Evolutionary conservation across 2,888 invertebrate species (phyloP), one percentile per base, ranked within the genome.

Genomic region (Agrypnus murinus): DNA sequence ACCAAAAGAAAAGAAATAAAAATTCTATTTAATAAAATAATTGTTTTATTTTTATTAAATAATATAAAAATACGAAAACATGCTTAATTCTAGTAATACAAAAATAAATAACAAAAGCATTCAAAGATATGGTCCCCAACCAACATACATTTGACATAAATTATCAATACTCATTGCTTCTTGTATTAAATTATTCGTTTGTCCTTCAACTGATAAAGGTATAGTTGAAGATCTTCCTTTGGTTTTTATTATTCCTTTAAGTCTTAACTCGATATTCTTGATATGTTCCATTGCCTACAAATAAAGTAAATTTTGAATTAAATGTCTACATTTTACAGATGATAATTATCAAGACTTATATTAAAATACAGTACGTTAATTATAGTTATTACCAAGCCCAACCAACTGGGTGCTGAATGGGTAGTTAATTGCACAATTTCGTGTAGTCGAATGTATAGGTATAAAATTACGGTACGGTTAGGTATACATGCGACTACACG

Each of bases 61-160:
- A 14, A 14, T 5, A 43, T 14, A 43, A 43, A 7, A 43, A 14
- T 15, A 14, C 15, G 1, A 40, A 12, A 40, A 40, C 38, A 40
- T n/a, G n/a, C 12, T n/a, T 36, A 36, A 40, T n/a, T 2, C 25
- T 25, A 25, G 12, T 4, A 10, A 10, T 40, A 12, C 1, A 40
- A 40, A 40, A 36, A 8, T 36, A 36, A 36, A 36, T n/a, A 36
- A 36, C 40, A 5, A 5, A 40, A 40, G 12, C 43, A 43, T 6
- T 50, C 62, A 70, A 78, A 96, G 84, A 83, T 92, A 97, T 1
- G 98, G 91, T 40, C 95, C 95, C 99, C 99, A 99, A 7, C 99
- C 99, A 62, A 95, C 90, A 82, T 96, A 99, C 99, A 99, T 99
- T 85, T 95, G 93, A 77, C 95, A 94, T 10, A 99, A 88, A 85